phyloP scores from a whole-genome alignment of 2,797 vertebrate genomes.

The Spinus olivaceus region DNA sequence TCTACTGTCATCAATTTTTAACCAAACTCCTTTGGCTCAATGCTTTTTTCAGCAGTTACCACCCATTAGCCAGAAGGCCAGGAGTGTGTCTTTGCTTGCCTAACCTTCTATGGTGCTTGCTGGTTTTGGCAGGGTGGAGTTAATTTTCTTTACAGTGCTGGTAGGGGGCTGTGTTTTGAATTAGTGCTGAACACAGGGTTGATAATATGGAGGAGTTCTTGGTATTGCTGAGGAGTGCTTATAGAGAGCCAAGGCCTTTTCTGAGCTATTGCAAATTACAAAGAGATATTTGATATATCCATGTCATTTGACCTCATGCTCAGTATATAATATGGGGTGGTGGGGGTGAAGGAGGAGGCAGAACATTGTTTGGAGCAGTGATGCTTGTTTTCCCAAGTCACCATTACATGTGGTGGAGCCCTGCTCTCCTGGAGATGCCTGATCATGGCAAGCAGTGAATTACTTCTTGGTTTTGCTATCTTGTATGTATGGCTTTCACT shows the following conservation, averaged over 20 bases:
- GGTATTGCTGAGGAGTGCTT: neutral
- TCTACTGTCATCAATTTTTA: too few species aligned
- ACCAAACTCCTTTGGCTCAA: neutral
- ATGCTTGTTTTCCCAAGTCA: neutral
- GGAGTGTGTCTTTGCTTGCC: neutral
- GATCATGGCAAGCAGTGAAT: neutral
- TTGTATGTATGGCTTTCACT: neutral
- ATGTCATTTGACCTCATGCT: neutral
- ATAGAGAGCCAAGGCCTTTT: neutral
- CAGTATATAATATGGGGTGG: too few species aligned
- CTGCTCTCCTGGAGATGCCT: neutral
- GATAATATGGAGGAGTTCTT: neutral
- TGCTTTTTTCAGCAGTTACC: neutral
- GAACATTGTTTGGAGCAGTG: neutral
- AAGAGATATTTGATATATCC: neutral
- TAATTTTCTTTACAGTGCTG: neutral
- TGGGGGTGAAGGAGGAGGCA: neutral
- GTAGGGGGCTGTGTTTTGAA: neutral
- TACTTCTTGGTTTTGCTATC: neutral
- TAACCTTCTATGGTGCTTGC: neutral
- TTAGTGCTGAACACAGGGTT: neutral
- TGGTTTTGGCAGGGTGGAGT: neutral
- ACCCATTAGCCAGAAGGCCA: neutral
- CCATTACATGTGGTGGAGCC: neutral
- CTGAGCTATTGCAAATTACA: neutral